phyloP scores from a whole-genome alignment of 2,888 invertebrate species.

The Eupeodes latifasciatus region DNA sequence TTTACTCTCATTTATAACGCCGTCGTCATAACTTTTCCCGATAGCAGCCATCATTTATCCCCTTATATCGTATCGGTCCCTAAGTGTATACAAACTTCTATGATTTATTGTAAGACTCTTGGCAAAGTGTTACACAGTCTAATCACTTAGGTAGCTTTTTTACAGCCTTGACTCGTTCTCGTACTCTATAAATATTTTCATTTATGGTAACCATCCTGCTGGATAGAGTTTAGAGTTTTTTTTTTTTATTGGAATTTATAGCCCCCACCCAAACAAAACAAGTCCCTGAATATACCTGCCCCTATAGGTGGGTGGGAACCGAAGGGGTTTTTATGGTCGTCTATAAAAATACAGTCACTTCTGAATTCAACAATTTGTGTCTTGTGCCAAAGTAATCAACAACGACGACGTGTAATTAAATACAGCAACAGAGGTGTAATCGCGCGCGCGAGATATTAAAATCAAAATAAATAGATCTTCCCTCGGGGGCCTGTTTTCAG shows the following conservation, averaged over 20 bases:
- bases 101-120: constrained; percentile 56
- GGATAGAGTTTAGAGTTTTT: background rate
- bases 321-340: no score
- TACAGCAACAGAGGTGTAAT: constrained; percentile 64
- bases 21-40: constrained; percentile 14
- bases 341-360: constrained; percentile 16
- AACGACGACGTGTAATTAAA: constrained; percentile 55
- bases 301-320: background rate
- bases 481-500: background rate
- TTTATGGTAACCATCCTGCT: constrained; percentile 1
- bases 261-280: constrained; percentile 23
- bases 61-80: background rate
- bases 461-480: constrained; percentile 57
- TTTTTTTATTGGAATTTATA: background rate
- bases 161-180: no score
- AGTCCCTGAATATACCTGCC: constrained; percentile 13
- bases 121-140: constrained; percentile 54
- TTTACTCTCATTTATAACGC: background rate
- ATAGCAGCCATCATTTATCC: constrained; percentile 13
- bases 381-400: constrained; percentile 64
- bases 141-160: constrained; percentile 10
- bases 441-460: constrained; percentile 48
- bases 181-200: background rate
- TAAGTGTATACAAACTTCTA: constrained; percentile 22
- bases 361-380: constrained; percentile 50